Evolutionary conservation across 2,113 vertebrate species (phyloP).

Genomic region (Oenanthe oenanthe): DNA sequence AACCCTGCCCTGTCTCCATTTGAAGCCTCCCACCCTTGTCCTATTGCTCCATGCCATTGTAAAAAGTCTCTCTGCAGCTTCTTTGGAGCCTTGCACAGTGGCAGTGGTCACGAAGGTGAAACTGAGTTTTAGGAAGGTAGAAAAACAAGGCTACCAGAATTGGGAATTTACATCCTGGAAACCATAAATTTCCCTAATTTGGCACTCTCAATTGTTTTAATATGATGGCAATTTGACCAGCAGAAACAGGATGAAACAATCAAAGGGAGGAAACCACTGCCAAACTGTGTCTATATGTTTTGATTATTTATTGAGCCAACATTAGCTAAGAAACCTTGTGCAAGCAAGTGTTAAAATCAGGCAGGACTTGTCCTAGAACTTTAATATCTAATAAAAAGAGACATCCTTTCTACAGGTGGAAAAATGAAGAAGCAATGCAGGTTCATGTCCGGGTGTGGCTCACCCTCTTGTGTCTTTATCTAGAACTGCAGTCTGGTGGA

Average conservation of each 20-base stretch:
- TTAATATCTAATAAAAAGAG: background rate
- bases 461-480: constrained; percentile 43
- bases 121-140: background rate
- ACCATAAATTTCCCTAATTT: background rate
- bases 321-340: background rate
- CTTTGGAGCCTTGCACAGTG: background rate
- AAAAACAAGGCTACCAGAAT: background rate
- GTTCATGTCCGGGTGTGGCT: background rate
- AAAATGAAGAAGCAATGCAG: background rate
- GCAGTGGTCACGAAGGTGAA: background rate
- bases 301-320: background rate
- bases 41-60: background rate
- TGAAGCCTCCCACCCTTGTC: background rate
- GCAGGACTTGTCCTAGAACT: background rate
- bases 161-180: background rate
- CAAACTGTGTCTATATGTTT: background rate
- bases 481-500: background rate
- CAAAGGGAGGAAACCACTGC: background rate
- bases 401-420: background rate
- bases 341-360: background rate
- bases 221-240: background rate
- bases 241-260: background rate
- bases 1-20: background rate
- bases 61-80: background rate
- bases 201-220: background rate